Evolutionary conservation across 1,140 invertebrate genomes (phyloP).

Genomic region (Aricia agestis): DNA sequence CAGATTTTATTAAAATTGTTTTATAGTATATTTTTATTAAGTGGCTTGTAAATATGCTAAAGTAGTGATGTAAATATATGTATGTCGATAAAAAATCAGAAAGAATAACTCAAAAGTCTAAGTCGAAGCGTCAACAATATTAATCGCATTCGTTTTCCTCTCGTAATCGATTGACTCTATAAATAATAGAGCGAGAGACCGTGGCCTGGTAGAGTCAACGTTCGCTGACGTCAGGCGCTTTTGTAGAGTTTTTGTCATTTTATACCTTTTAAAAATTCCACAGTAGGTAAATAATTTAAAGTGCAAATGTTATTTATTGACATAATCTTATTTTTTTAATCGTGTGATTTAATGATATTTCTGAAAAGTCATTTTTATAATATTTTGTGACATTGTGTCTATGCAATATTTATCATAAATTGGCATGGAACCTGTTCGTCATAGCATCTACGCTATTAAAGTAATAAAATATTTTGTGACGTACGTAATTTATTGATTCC

Average conservation of each 20-base stretch:
- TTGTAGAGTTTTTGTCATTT: background rate
- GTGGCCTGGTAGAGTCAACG: background rate
- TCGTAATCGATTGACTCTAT: conserved; percentile 1
- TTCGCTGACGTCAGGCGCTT: background rate
- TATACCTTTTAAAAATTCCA: background rate
- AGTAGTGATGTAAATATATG: background rate
- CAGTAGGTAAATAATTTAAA: background rate
- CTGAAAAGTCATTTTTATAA: background rate
- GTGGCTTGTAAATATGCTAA: background rate
- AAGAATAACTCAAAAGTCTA: background rate
- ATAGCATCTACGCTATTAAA: background rate
- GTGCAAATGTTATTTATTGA: background rate
- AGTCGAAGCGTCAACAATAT: background rate
- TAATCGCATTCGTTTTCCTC: background rate
- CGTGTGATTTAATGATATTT: background rate
- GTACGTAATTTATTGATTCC: too few species aligned
- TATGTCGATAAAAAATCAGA: background rate
- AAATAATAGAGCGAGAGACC: background rate
- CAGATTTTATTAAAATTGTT: too few species aligned
- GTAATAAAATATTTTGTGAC: background rate
- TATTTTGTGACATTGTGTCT: background rate
- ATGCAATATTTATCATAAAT: background rate
- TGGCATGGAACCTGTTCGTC: background rate
- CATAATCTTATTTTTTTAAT: background rate
- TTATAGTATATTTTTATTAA: too few species aligned